A percentile compares a stretch with the other conserved stretches of the same genome.
Conservation (phyloP, 1,140 invertebrate species). For the Dinothrombium tinctorium region DNA sequence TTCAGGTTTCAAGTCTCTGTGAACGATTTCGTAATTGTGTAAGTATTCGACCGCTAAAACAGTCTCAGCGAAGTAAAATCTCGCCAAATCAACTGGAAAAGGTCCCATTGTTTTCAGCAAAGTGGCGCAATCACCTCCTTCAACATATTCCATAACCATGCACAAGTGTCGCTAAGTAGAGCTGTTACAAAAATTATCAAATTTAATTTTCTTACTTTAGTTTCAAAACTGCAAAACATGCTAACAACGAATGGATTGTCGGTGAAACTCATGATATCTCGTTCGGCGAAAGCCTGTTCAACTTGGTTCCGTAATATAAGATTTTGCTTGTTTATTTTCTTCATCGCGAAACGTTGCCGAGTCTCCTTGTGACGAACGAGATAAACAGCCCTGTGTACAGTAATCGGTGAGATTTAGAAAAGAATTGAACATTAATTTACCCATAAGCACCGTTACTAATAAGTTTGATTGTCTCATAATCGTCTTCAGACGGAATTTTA, state of each 20-base stretch:
- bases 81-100: slow-evolving; percentile 84
- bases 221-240: slow-evolving; percentile 99
- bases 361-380: slow-evolving; percentile 84
- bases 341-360: slow-evolving; percentile 87
- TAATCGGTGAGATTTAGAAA: background rate
- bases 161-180: slow-evolving; percentile 66
- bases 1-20: slow-evolving; percentile 96
- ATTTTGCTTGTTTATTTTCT: slow-evolving; percentile 98
- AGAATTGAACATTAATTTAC: too few relatives aligned
- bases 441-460: slow-evolving; percentile 72
- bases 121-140: slow-evolving; percentile 94
- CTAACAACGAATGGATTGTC: slow-evolving; percentile 98
- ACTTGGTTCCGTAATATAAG: slow-evolving; percentile 90
- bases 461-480: slow-evolving; percentile 91
- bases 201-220: slow-evolving; percentile 31
- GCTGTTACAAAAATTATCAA: background rate
- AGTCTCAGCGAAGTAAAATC: slow-evolving; percentile 97
- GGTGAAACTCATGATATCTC: slow-evolving; percentile 96
- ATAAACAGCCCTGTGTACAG: slow-evolving; percentile 59
- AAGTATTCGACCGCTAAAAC: slow-evolving; percentile 96
- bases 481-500: slow-evolving; percentile 53
- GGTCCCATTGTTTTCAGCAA: slow-evolving; percentile 81
- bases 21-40: slow-evolving; percentile 96
- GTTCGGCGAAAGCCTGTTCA: slow-evolving; percentile 92
- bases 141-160: slow-evolving; percentile 97